Percentiles rank a stretch among this genome's conserved stretches.
These are phyloP conservation scores for Unio pictorum DNA, from an alignment of 2,888 invertebrate genomes.

Conservation along the genomic window DNA sequence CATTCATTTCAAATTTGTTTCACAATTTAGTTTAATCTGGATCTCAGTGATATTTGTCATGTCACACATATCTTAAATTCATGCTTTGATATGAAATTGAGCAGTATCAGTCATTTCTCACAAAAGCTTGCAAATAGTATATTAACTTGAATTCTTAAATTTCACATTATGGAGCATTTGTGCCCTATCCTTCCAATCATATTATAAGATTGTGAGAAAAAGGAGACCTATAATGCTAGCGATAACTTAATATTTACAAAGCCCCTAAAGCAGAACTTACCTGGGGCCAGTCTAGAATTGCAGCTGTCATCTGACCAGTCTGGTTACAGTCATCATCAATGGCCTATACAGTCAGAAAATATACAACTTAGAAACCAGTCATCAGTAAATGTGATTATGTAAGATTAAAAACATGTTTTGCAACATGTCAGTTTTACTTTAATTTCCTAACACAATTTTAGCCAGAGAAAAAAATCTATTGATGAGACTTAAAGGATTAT, in stretches of 20 bases:
- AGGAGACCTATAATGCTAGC: background rate
- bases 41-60: too few species aligned
- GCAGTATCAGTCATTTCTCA: background rate
- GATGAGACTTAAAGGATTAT: too few species aligned
- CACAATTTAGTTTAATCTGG: too few species aligned
- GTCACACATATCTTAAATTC: background rate
- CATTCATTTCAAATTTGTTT: too few species aligned
- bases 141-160: too few species aligned
- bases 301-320: conserved; percentile 99
- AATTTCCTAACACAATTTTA: too few species aligned
- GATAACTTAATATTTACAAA: too few species aligned
- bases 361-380: conserved; percentile 1
- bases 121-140: background rate
- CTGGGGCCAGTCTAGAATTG: conserved; percentile 95
- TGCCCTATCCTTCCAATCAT: too few species aligned
- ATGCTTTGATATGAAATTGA: background rate
- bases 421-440: too few species aligned
- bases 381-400: background rate
- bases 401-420: background rate
- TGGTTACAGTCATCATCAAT: conserved; percentile 99
- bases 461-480: too few species aligned
- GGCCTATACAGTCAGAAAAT: conserved; percentile 77
- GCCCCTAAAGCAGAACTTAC: conserved; percentile 37
- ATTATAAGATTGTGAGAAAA: too few species aligned
- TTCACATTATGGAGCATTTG: too few species aligned